Conservation (phyloP, 2,888 invertebrate species). For the Phalangium opilio region DNA sequence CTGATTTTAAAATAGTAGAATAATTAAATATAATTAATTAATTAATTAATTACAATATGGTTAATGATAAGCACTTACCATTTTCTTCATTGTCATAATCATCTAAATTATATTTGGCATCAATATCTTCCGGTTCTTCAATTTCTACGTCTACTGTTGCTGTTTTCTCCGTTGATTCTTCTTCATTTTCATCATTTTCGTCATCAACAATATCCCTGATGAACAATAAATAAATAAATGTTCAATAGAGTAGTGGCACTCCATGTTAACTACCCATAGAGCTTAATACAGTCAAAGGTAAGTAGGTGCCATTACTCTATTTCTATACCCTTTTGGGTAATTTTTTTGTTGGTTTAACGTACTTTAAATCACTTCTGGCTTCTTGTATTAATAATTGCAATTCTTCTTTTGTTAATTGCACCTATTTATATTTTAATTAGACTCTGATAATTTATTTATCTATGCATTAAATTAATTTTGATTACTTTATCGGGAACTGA, state of each 20-base stretch:
- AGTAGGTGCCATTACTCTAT: no score
- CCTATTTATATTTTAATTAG: slow-evolving; percentile 33
- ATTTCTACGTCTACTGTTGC: slow-evolving; percentile 28
- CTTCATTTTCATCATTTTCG: slow-evolving; percentile 12
- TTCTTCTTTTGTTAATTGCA: slow-evolving; percentile 58
- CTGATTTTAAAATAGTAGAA: no score
- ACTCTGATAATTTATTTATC: neutral
- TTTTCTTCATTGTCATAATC: slow-evolving; percentile 32
- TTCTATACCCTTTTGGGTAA: no score
- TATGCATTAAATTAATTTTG: neutral
- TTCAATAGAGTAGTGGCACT: neutral
- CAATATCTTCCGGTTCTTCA: slow-evolving; percentile 51
- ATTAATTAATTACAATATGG: no score
- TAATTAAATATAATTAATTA: no score
- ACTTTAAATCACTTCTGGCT: slow-evolving; percentile 50
- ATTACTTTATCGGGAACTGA: slow-evolving; percentile 24
- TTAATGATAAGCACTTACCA: neutral
- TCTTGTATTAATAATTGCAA: slow-evolving; percentile 57
- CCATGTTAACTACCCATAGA: no score
- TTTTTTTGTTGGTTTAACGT: slow-evolving; percentile 28
- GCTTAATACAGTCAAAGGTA: no score
- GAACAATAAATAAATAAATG: neutral
- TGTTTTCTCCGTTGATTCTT: slow-evolving; percentile 7
- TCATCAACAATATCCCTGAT: slow-evolving; percentile 27
- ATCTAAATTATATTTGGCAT: slow-evolving; percentile 43